Evolutionary conservation across 2,888 invertebrate species (phyloP), one percentile per base, ranked within the genome.

Genomic region (Luperina nickerlii): DNA sequence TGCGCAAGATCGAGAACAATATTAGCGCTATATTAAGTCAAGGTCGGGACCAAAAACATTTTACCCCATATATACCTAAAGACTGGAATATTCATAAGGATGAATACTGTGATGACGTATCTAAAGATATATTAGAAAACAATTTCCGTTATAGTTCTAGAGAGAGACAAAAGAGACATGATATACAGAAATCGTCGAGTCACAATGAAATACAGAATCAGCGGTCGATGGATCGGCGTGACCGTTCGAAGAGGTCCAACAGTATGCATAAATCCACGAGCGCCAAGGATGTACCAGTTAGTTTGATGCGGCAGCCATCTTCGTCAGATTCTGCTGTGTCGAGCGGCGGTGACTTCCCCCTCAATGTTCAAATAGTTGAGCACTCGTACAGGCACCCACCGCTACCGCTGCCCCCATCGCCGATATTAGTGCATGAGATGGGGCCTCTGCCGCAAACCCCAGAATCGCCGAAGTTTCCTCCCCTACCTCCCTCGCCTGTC

Each of bases 401-500:
- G 62, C 88, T 96, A 69, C 96, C 96, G 60, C 87, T 96, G 71
- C 96, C 96, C 5, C 94, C 96, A 24, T 96, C 97, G 2, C 96
- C 96, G 0, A 95, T 91, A 70, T 92, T 94, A 83, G 93, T 88
- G 11, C 97, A 95, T 80, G 97, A 97, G 27, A 93, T 96, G 93
- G 97, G 97, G 1, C 97, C 97, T 7, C 88, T 97, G 57, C 97
- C 97, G 27, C 96, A 95, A 85, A 97, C 97, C 3, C 97, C 97
- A 32, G 97, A 97, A 74, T 97, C 97, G 1, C 97, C 97, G 11
- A 96, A 95, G 74, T 98, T 98, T 92, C 98, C 98, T 38, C 98
- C 98, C 62, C 95, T 98, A 81, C 98, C 98, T 15, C 98, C 98
- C 0, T 98, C 98, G 0, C 98, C 98, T 0, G 98, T 98, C 18